Conservation (phyloP, 1,140 invertebrate genomes). For the Orchesella cincta region DNA sequence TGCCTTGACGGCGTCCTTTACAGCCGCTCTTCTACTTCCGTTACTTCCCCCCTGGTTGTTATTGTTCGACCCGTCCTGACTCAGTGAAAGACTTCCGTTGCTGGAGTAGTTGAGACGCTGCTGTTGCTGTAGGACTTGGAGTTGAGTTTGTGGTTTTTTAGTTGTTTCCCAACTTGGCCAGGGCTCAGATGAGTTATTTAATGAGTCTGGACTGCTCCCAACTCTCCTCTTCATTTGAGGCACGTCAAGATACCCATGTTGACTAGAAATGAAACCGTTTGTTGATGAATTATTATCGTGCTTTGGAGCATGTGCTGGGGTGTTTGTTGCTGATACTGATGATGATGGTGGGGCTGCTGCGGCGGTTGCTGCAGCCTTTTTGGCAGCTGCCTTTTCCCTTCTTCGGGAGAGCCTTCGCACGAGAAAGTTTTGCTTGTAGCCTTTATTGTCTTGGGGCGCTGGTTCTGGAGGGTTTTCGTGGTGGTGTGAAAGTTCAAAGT, state of each 20-base stretch:
- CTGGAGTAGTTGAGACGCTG: conserved; percentile 26
- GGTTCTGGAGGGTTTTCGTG: conserved; percentile 31
- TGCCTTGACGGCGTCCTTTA: conserved; percentile 47
- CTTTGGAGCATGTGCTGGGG: not conserved
- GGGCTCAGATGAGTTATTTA: conserved; percentile 30
- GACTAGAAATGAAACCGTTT: conserved; percentile 2
- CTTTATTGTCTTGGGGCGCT: conserved; percentile 17
- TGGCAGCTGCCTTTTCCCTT: conserved; percentile 43
- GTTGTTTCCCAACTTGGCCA: conserved; percentile 50
- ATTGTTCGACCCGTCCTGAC: conserved; percentile 8
- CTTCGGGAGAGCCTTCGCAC: conserved; percentile 40
- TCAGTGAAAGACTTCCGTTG: conserved; percentile 25
- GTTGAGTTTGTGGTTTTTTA: conserved; percentile 33
- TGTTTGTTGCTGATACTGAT: not conserved
- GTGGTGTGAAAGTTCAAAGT: conserved; percentile 24
- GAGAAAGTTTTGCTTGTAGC: conserved; percentile 44
- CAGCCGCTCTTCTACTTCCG: conserved; percentile 37
- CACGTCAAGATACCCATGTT: not conserved
- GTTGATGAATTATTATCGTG: not conserved
- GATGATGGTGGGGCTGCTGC: not conserved
- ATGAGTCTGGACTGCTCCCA: conserved; percentile 43
- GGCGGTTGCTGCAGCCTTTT: conserved; percentile 14
- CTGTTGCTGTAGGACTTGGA: conserved; percentile 6
- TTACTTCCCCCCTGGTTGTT: not conserved
- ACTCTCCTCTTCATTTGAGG: conserved; percentile 31